phyloP scores from a whole-genome alignment of 2,113 vertebrate genomes.

The Urocolius indicus region DNA sequence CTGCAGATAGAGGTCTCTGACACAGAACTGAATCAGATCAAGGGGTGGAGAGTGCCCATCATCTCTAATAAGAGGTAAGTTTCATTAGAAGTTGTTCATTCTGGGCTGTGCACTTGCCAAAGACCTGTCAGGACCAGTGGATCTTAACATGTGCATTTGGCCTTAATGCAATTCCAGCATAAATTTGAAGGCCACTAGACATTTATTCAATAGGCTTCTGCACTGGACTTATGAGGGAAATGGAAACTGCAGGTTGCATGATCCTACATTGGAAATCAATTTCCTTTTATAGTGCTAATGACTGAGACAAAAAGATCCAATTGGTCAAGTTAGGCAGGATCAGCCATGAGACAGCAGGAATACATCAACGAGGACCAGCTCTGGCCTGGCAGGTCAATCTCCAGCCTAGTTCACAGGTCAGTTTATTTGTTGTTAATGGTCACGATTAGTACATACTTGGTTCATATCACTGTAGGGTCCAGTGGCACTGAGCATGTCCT shows the following conservation, averaged over 20 bases:
- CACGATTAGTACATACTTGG: not conserved
- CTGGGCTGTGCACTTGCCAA: conserved; percentile 5
- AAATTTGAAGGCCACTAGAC: conserved; percentile 37
- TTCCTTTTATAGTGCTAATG: not conserved
- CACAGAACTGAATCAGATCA: conserved; percentile 93
- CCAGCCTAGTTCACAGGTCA: not conserved
- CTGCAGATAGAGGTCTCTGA: conserved; percentile 94
- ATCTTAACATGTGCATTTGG: conserved; percentile 44
- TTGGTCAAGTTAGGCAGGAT: not conserved
- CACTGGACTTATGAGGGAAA: not conserved
- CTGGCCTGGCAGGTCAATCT: not conserved
- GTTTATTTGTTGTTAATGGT: not conserved
- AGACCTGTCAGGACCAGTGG: conserved; percentile 27
- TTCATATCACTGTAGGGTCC: not conserved
- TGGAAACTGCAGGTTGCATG: not conserved
- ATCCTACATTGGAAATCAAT: not conserved
- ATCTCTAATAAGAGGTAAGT: conserved; percentile 87
- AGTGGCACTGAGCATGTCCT: not conserved
- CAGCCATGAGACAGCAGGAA: not conserved
- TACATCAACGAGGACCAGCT: not conserved
- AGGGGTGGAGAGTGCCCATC: conserved; percentile 92
- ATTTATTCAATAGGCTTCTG: conserved; percentile 28
- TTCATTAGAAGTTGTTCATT: conserved; percentile 37
- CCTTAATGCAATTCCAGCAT: not conserved
- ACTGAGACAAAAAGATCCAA: not conserved